A percentile compares a stretch with the other conserved stretches of the same genome.
These are phyloP conservation scores for Tetragonisca angustula DNA, from an alignment of 2,888 invertebrate species.

Conservation along the genomic window DNA sequence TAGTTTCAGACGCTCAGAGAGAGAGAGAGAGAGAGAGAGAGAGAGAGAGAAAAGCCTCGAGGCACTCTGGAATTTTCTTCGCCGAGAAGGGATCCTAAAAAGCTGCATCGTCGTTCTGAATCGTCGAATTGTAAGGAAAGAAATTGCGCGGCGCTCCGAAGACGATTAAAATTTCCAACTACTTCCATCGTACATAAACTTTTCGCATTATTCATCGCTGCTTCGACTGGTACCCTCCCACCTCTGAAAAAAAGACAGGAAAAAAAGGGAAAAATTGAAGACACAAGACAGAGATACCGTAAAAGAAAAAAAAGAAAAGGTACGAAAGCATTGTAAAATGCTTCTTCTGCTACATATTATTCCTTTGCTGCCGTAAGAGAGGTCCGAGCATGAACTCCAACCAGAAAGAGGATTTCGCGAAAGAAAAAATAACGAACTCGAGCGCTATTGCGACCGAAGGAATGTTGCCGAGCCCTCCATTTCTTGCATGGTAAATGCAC, in stretches of 20 bases:
- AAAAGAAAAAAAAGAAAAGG: neutral
- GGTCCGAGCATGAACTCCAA: neutral
- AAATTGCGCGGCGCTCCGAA: constrained; percentile 31
- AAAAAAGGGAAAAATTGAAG: neutral
- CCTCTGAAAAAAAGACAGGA: constrained; percentile 3
- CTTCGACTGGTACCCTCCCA: constrained; percentile 27
- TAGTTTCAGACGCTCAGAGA: neutral
- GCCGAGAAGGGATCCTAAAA: constrained; percentile 14
- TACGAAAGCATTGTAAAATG: constrained; percentile 34
- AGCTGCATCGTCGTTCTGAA: constrained; percentile 18
- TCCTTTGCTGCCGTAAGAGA: constrained; percentile 13
- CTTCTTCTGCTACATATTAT: constrained; percentile 37
- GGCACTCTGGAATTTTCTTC: neutral
- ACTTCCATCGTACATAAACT: constrained; percentile 41
- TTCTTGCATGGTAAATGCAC: constrained; percentile 3
- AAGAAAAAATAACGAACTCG: constrained; percentile 33
- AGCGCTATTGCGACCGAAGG: neutral
- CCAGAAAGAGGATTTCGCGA: constrained; percentile 8
- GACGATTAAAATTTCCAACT: constrained; percentile 55
- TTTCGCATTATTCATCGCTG: constrained; percentile 42
- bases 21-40: no score
- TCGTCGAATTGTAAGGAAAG: constrained; percentile 39
- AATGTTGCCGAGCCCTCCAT: neutral
- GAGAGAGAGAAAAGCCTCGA: neutral
- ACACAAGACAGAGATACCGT: neutral